phyloP scores from a whole-genome alignment of 1,140 invertebrate genomes.

The Pristionchus pacificus region DNA sequence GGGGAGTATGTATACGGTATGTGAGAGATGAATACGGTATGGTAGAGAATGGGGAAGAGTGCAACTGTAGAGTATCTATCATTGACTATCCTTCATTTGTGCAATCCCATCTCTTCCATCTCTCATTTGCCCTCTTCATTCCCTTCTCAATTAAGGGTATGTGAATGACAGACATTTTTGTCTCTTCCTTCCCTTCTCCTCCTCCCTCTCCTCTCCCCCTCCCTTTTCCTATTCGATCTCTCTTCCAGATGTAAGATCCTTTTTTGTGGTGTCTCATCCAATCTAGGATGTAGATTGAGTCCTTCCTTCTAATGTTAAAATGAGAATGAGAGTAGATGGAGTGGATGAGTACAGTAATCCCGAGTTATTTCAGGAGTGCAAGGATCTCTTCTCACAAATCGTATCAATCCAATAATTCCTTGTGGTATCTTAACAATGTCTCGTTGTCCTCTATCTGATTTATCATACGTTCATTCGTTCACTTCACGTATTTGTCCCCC shows the following conservation, averaged over 20 bases:
- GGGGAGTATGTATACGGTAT: too few relatives aligned
- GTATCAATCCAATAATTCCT: slow-evolving; percentile 20
- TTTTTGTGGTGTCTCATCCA: too few relatives aligned
- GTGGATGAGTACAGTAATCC: not conserved
- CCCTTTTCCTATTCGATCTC: not conserved
- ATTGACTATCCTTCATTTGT: too few relatives aligned
- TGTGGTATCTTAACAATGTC: slow-evolving; percentile 8
- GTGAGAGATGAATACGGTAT: too few relatives aligned
- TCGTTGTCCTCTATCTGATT: not conserved
- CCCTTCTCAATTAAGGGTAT: too few relatives aligned
- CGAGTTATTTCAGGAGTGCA: slow-evolving; percentile 23
- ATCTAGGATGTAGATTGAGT: too few relatives aligned
- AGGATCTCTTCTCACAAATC: slow-evolving; percentile 22
- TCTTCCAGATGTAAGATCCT: not conserved
- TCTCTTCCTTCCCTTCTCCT: not conserved
- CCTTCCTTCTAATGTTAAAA: too few relatives aligned
- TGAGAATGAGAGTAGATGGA: not conserved
- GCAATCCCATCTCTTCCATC: too few relatives aligned
- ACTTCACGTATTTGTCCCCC: not conserved
- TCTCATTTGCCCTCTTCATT: too few relatives aligned
- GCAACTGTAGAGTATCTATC: too few relatives aligned
- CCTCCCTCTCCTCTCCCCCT: not conserved
- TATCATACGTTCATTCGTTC: not conserved
- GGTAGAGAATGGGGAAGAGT: too few relatives aligned
- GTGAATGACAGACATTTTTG: too few relatives aligned